Conservation (phyloP, 1,140 invertebrate species). For the Archegozetes longisetosus region DNA sequence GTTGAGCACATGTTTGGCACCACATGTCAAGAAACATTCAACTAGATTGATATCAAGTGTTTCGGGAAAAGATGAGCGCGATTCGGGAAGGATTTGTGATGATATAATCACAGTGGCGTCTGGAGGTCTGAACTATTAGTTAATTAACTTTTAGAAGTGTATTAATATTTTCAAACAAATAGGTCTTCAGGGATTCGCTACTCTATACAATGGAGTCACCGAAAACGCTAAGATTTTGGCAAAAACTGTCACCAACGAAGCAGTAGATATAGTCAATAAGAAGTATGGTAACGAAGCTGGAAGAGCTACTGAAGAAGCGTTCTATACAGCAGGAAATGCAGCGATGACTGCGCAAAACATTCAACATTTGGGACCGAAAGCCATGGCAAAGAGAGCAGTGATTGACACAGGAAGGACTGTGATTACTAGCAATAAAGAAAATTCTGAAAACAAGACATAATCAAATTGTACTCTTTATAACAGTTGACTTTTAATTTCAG, state of each 20-base stretch:
- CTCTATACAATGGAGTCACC: neutral
- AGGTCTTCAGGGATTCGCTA: neutral
- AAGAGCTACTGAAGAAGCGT: neutral
- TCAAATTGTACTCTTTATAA: neutral
- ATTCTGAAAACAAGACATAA: neutral
- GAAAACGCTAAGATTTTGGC: neutral
- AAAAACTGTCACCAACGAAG: neutral
- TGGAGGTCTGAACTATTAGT: too few species aligned
- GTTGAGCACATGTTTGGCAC: neutral
- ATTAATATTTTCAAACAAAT: too few species aligned
- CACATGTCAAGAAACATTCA: neutral
- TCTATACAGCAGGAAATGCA: neutral
- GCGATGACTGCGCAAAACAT: neutral
- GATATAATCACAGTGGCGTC: neutral
- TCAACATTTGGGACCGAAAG: neutral
- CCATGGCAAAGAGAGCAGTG: neutral
- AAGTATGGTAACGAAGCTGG: neutral
- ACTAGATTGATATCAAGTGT: neutral
- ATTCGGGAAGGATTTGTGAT: neutral
- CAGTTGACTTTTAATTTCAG: neutral
- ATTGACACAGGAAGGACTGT: neutral
- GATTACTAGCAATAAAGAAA: neutral
- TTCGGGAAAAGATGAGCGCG: neutral
- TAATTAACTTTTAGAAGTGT: too few species aligned
- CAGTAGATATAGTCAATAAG: neutral